These are phyloP conservation scores for Tethya wilhelma DNA, from an alignment of 37 sponge, comb jelly and placozoan species.

Conservation along the genomic window DNA sequence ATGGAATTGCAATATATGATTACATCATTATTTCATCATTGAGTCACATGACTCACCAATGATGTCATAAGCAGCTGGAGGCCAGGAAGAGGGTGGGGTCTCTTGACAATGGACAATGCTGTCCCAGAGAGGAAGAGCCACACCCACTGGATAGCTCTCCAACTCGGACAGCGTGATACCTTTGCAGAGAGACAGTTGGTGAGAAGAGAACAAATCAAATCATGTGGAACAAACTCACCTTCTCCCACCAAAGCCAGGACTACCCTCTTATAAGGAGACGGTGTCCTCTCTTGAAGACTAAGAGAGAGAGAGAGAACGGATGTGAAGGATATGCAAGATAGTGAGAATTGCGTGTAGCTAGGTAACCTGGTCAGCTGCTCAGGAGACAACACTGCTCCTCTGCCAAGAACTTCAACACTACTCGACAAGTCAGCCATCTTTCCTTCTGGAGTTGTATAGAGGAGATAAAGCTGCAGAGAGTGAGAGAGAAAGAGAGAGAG, in stretches of 20 bases:
- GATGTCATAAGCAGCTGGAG: constrained; percentile 45
- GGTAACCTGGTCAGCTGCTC: constrained; percentile 1
- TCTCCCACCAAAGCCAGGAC: constrained; percentile 42
- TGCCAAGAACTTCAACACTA: no score
- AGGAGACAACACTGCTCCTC: background rate
- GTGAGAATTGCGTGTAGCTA: no score
- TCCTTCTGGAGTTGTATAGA: background rate
- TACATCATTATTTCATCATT: background rate
- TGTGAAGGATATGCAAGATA: background rate
- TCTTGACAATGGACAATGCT: constrained; percentile 54
- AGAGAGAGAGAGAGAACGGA: background rate
- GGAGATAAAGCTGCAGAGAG: background rate
- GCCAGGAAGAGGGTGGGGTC: constrained; percentile 64
- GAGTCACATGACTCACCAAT: constrained; percentile 46
- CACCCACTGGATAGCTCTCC: constrained; percentile 68
- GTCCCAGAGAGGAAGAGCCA: constrained; percentile 66
- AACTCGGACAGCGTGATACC: constrained; percentile 42
- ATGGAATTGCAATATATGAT: background rate
- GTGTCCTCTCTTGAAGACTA: background rate
- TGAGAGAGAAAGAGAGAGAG: no score
- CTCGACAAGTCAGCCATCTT: no score
- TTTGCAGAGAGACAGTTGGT: background rate
- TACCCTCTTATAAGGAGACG: constrained; percentile 58
- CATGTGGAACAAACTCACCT: constrained; percentile 8
- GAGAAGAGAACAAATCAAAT: background rate